phyloP scores from a whole-genome alignment of 2,797 vertebrate genomes.

The Gymnodraco acuticeps region DNA sequence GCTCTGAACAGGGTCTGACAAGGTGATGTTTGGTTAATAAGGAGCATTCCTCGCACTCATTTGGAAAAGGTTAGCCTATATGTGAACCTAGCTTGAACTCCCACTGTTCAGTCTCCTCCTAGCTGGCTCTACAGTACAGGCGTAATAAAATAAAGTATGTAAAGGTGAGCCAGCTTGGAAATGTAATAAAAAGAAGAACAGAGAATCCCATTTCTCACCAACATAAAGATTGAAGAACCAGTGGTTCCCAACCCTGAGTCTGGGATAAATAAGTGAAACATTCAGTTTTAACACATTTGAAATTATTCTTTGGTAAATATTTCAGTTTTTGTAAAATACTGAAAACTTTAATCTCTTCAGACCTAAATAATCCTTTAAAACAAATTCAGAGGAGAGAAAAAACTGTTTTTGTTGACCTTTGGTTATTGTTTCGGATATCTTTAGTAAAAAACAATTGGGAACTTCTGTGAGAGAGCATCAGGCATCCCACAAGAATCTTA shows the following conservation, averaged over 20 bases:
- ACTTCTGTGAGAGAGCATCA: background rate
- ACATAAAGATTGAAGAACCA: slow-evolving; percentile 14
- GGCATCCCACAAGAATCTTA: slow-evolving; percentile 7
- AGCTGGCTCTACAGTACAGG: background rate
- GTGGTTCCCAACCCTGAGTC: background rate
- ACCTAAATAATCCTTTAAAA: background rate
- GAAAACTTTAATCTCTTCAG: background rate
- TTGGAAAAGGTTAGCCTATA: slow-evolving; percentile 66
- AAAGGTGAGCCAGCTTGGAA: slow-evolving; percentile 26
- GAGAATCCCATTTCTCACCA: slow-evolving; percentile 11
- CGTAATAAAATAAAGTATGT: slow-evolving; percentile 27
- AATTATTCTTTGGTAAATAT: background rate
- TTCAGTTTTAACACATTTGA: too few relatives aligned
- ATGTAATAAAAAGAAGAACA: slow-evolving; percentile 31
- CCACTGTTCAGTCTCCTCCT: slow-evolving; percentile 32
- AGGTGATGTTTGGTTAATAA: slow-evolving; percentile 70
- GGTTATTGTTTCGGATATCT: slow-evolving; percentile 1
- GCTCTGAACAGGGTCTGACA: slow-evolving; percentile 57
- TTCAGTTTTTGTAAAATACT: background rate
- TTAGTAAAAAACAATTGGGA: background rate
- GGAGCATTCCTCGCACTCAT: slow-evolving; percentile 68
- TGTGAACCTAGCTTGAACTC: slow-evolving; percentile 63
- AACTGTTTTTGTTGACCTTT: background rate
- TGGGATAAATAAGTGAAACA: background rate
- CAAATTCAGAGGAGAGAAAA: background rate